phyloP scores from a whole-genome alignment of 2,797 vertebrate genomes.

The Sebastolobus altivelis region DNA sequence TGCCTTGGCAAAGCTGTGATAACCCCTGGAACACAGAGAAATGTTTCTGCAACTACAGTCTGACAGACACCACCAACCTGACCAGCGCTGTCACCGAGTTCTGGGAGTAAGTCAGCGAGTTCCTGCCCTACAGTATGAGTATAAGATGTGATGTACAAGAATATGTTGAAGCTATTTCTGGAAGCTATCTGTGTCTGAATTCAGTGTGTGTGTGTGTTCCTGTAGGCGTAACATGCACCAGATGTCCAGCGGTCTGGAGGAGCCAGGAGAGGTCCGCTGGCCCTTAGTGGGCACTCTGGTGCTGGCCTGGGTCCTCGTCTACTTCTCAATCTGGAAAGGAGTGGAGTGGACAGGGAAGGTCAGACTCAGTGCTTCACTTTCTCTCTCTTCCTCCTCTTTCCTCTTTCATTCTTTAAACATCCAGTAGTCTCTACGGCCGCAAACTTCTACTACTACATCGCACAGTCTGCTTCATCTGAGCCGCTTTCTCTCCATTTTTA shows the following conservation, averaged over 20 bases:
- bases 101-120: conserved; percentile 90
- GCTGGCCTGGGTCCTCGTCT: conserved; percentile 92
- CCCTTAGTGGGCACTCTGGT: conserved; percentile 91
- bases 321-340: conserved; percentile 97
- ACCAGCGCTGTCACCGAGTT: conserved; percentile 93
- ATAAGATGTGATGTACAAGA: not conserved
- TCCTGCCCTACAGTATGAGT: not conserved
- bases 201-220: not conserved
- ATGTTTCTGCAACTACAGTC: conserved; percentile 94
- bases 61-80: conserved; percentile 91
- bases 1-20: conserved; percentile 93
- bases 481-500: conserved; percentile 4
- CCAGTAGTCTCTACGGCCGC: not conserved
- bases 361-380: conserved; percentile 18
- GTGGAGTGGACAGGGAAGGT: conserved; percentile 97
- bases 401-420: not conserved
- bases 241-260: conserved; percentile 88
- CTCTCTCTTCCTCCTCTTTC: no score
- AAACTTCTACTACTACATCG: not conserved
- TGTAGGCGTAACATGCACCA: conserved; percentile 94
- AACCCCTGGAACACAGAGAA: conserved; percentile 92
- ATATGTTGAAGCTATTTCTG: conserved; percentile 1
- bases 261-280: conserved; percentile 90
- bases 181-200: conserved; percentile 10
- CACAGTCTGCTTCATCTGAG: not conserved